Evolutionary conservation across 2,113 vertebrate species (phyloP).

Genomic region (Herpetotheres cachinnans): DNA sequence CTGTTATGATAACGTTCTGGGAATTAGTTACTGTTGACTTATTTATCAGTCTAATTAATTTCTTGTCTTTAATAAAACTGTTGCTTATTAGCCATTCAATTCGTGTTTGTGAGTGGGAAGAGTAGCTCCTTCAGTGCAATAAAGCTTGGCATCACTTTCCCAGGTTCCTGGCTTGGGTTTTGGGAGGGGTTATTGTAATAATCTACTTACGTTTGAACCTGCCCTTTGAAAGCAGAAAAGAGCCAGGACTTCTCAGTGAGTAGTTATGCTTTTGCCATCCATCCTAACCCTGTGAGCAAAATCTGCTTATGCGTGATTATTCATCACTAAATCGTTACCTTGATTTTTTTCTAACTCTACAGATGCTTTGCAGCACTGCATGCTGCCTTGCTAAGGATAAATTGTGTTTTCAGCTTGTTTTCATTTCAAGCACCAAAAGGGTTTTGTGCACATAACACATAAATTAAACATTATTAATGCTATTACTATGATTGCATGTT

Average conservation of each 20-base stretch:
- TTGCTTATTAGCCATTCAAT: not conserved
- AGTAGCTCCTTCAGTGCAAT: not conserved
- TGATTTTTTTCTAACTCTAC: not conserved
- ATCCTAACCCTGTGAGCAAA: not conserved
- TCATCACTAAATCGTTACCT: too few species aligned
- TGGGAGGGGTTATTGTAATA: not conserved
- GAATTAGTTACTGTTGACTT: constrained; percentile 19
- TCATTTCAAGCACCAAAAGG: not conserved
- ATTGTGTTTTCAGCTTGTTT: constrained; percentile 2
- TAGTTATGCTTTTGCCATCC: not conserved
- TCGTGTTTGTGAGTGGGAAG: not conserved
- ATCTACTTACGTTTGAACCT: not conserved
- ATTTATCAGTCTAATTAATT: constrained; percentile 13
- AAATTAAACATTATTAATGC: constrained; percentile 51
- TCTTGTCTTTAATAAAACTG: not conserved
- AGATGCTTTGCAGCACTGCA: not conserved
- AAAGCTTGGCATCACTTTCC: not conserved
- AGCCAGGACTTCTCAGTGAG: not conserved
- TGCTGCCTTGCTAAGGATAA: not conserved
- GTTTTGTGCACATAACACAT: not conserved
- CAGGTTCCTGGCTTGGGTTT: not conserved
- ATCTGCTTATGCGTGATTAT: not conserved
- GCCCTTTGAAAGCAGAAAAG: not conserved
- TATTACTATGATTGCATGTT: not conserved
- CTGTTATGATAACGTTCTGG: not conserved